Conservation (phyloP, 1,140 invertebrate species). For the Gryon sp. region DNA sequence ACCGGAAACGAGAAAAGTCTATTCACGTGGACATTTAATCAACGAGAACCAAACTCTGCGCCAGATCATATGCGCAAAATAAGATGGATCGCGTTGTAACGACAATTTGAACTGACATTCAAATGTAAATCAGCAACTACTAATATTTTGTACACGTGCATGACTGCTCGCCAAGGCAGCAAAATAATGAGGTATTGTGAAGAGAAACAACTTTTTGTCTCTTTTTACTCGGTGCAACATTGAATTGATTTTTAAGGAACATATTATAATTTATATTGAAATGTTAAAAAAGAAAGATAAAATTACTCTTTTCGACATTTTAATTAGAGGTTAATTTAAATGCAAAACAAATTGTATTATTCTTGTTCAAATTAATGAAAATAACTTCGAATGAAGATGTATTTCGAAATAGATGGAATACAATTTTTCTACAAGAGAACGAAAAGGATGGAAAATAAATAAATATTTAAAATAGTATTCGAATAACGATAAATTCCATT, state of each 20-base stretch:
- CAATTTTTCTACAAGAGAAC: too few species aligned
- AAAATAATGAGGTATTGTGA: slow-evolving; percentile 56
- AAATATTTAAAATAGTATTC: too few species aligned
- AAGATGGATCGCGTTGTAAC: slow-evolving; percentile 57
- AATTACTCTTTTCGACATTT: too few species aligned
- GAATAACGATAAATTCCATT: too few species aligned
- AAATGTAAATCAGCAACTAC: slow-evolving; percentile 59
- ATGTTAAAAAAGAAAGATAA: too few species aligned
- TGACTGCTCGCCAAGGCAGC: slow-evolving; percentile 34
- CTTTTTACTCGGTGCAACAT: slow-evolving; percentile 1
- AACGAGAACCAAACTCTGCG: slow-evolving; percentile 70
- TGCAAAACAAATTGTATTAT: too few species aligned
- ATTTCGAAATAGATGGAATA: too few species aligned
- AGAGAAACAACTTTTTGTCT: slow-evolving; percentile 34
- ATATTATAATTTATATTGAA: slow-evolving; percentile 7
- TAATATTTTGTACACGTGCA: slow-evolving; percentile 57
- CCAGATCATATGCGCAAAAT: slow-evolving; percentile 52
- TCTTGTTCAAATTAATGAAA: too few species aligned
- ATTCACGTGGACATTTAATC: slow-evolving; percentile 74
- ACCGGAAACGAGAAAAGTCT: slow-evolving; percentile 62
- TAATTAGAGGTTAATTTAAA: too few species aligned
- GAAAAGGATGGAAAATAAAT: too few species aligned
- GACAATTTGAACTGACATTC: slow-evolving; percentile 62
- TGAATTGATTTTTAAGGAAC: slow-evolving; percentile 33
- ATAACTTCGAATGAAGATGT: too few species aligned